phyloP scores from a whole-genome alignment of 2,888 invertebrate species.

The Shargacucullia verbasci region DNA sequence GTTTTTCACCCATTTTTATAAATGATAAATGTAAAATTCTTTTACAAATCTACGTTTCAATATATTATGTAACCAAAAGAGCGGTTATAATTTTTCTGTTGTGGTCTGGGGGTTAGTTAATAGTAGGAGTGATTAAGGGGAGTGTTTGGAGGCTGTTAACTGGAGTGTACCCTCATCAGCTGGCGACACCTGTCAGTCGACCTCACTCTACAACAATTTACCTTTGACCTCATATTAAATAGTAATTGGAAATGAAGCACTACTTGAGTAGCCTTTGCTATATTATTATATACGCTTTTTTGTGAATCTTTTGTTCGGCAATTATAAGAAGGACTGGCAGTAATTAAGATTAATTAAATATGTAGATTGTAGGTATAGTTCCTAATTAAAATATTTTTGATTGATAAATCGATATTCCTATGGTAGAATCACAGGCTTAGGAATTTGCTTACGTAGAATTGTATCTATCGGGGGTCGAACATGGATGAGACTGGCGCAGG shows the following conservation, averaged over 20 bases:
- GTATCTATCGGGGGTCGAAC: too few species aligned
- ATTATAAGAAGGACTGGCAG: not conserved
- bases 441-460: too few species aligned
- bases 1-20: too few species aligned
- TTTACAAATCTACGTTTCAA: not conserved
- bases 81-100: slow-evolving; percentile 1
- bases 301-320: not conserved
- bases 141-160: slow-evolving; percentile 48
- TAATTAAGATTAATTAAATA: not conserved
- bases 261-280: slow-evolving; percentile 30
- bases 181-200: slow-evolving; percentile 62
- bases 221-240: slow-evolving; percentile 61
- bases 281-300: slow-evolving; percentile 1
- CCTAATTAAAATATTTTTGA: too few species aligned
- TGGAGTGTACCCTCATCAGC: slow-evolving; percentile 62
- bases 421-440: too few species aligned
- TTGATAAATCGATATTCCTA: too few species aligned
- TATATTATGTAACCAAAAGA: slow-evolving; percentile 1
- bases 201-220: slow-evolving; percentile 57
- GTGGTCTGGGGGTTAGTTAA: slow-evolving; percentile 31
- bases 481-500: too few species aligned
- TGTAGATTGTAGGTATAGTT: too few species aligned
- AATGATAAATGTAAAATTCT: not conserved
- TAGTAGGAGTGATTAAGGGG: slow-evolving; percentile 50
- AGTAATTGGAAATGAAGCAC: slow-evolving; percentile 59